Evolutionary conservation across 2,797 vertebrate genomes (phyloP).

Genomic region (Hydrocynus forskahlii): DNA sequence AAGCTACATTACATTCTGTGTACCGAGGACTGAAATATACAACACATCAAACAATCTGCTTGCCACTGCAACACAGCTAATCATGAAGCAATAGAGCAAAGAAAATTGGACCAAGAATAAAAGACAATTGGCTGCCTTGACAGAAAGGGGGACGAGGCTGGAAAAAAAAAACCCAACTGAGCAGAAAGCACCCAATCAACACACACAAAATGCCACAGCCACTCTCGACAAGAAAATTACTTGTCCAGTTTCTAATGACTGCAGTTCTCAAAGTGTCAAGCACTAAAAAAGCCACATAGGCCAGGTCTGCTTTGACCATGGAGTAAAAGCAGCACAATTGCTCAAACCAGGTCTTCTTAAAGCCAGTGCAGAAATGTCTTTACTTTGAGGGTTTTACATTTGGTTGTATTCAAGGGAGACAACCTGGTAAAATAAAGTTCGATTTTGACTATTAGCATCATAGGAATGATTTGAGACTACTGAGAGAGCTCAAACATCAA

Average conservation of each 20-base stretch:
- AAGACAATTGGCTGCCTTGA: conserved; percentile 47
- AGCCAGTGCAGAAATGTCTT: background rate
- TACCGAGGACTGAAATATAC: conserved; percentile 29
- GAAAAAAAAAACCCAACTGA: background rate
- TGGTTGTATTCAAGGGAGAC: background rate
- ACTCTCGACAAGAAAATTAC: conserved; percentile 39
- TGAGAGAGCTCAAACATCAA: no score
- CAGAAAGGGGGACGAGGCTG: conserved; percentile 2
- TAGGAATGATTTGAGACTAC: no score
- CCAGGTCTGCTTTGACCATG: conserved; percentile 18
- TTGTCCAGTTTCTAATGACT: conserved; percentile 38
- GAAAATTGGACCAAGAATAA: conserved; percentile 29
- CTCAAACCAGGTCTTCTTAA: background rate
- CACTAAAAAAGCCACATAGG: conserved; percentile 27
- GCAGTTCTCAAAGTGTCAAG: conserved; percentile 31
- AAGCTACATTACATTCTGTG: conserved; percentile 18
- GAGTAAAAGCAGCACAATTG: background rate
- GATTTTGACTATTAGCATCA: background rate
- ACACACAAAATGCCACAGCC: conserved; percentile 39
- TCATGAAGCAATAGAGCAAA: conserved; percentile 36
- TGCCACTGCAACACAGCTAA: conserved; percentile 5
- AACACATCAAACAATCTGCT: conserved; percentile 37
- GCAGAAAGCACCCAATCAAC: conserved; percentile 36
- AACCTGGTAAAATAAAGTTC: background rate
- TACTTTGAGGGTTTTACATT: background rate